These are phyloP conservation scores for Phasianus colchicus DNA, from an alignment of 2,113 vertebrate genomes.

Conservation along the genomic window DNA sequence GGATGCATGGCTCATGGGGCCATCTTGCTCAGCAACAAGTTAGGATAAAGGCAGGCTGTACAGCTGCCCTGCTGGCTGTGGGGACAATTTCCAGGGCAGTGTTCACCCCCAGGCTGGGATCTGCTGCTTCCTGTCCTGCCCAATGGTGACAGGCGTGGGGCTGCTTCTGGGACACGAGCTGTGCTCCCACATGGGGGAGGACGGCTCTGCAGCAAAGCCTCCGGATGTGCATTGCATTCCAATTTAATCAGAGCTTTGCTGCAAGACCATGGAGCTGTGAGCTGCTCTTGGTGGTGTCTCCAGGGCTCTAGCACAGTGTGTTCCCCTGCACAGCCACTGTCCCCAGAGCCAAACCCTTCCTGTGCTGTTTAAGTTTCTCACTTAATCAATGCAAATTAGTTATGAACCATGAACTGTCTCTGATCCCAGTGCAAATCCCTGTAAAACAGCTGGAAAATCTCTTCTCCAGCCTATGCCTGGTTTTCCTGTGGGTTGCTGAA, in stretches of 20 bases:
- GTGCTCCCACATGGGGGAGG: background rate
- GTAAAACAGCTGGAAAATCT: background rate
- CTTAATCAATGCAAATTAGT: background rate
- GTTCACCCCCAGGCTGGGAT: background rate
- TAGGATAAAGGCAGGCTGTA: too few relatives aligned
- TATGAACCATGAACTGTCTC: background rate
- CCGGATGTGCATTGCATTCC: background rate
- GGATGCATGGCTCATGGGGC: background rate
- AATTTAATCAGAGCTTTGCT: background rate
- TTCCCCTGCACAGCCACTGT: background rate
- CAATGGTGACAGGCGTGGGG: accelerated
- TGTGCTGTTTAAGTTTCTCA: background rate
- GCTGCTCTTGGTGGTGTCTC: background rate
- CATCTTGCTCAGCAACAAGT: background rate
- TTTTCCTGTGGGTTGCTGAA: background rate
- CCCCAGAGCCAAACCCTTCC: background rate
- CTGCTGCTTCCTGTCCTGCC: accelerated
- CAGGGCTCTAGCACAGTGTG: background rate
- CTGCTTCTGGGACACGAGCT: accelerated
- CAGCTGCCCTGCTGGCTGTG: background rate
- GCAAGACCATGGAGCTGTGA: background rate
- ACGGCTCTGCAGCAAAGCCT: accelerated
- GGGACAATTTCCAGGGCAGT: background rate
- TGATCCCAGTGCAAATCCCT: background rate
- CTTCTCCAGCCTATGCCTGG: background rate